Evolutionary conservation across 2,888 invertebrate genomes (phyloP), one percentile per base, ranked within the genome.

Genomic region (Deilephila porcellus): DNA sequence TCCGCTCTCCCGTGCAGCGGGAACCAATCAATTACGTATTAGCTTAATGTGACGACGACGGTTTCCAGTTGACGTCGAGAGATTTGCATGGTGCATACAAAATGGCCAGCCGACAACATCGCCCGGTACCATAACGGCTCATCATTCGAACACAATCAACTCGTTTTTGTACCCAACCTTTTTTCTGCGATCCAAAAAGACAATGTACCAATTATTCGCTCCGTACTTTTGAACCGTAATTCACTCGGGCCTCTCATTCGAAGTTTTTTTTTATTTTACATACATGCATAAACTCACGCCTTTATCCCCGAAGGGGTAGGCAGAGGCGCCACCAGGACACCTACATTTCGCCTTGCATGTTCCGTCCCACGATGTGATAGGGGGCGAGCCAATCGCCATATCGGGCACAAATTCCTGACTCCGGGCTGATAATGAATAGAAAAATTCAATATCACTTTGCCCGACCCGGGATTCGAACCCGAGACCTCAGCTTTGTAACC

Each of bases 21-120:
- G 91, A 90, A 92, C 90, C 92, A 93, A 93, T 94, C 93, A 93
- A 93, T 92, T 93, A 91, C 90, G 90, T 93, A 94, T 94, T 94
- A 94, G 91, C 91, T 91, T 93, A 93, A 93, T 93, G 92, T 90
- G 86, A 90, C 88, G 89, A 84, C 89, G 91, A 93, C 91, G 89
- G 87, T 83, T 84, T 80, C 83, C 83, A 84, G 87, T 86, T 86
- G 34, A 25, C 85, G 82, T 82, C 83, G 82, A 83, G 85, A 85
- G 86, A 90, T 91, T 91, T 91, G 89, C 89, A 90, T 88, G 86
- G 88, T 89, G 81, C 83, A 83, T 83, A 83, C 85, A 85, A 86
- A 63, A 86, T 80, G 83, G 80, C 79, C 80, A 81, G 83, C 83
- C 79, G 82, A 83, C 81, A 83, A 85, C 82, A 83, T 37, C 52